Evolutionary conservation across 2,888 invertebrate genomes (phyloP).

Genomic region (Brenthis ino): DNA sequence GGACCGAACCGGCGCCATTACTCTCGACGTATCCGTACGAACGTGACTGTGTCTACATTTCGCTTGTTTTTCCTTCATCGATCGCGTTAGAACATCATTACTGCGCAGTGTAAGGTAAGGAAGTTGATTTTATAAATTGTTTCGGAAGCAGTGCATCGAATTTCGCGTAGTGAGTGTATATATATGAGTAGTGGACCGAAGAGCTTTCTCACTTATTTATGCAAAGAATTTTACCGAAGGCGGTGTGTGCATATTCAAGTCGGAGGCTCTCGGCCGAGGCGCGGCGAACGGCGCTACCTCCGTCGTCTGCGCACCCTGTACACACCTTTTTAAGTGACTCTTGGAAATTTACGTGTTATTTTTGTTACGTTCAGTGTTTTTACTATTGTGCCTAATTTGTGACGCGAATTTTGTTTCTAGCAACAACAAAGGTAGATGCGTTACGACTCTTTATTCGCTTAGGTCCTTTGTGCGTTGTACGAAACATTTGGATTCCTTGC

Average conservation of each 20-base stretch:
- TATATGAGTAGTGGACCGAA: constrained; percentile 48
- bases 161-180: constrained; percentile 64
- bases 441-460: constrained; percentile 54
- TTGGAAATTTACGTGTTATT: constrained; percentile 60
- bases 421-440: constrained; percentile 43
- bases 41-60: constrained; percentile 77
- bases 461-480: constrained; percentile 69
- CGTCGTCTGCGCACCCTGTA: constrained; percentile 71
- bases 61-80: constrained; percentile 73
- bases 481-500: constrained; percentile 51
- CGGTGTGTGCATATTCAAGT: constrained; percentile 72
- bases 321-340: constrained; percentile 59
- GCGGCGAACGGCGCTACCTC: constrained; percentile 68
- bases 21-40: constrained; percentile 75
- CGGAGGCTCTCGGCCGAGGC: constrained; percentile 69
- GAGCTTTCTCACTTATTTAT: constrained; percentile 79
- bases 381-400: constrained; percentile 65
- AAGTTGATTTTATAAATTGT: constrained; percentile 63
- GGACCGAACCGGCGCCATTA: constrained; percentile 73
- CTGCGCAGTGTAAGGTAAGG: constrained; percentile 81
- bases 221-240: constrained; percentile 79
- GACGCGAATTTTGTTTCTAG: constrained; percentile 51
- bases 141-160: constrained; percentile 66
- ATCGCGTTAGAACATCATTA: constrained; percentile 76
- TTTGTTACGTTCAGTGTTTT: constrained; percentile 55